Base-by-base conservation (phyloP, 1,140 invertebrate species). In the Ectropis grisescens region DNA sequence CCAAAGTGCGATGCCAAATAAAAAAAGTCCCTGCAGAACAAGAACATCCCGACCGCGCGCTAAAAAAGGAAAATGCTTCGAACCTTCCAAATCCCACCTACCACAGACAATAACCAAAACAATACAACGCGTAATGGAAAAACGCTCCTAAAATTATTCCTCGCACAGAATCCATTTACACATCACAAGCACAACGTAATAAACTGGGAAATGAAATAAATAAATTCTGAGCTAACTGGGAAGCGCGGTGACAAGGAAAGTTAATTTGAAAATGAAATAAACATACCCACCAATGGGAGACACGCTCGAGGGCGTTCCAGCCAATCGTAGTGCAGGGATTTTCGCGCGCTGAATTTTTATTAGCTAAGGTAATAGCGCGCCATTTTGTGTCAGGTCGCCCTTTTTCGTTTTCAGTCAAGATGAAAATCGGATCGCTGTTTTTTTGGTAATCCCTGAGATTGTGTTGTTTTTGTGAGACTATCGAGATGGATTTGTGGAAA, bases 221-320 rank as follows among this genome's bases (percentile, higher is more conserved):
- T 79, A 68, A 68, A 65, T 65, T 76, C 65, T 45, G 47, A 51
- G 51, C 55, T 68, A 76, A 74, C 68, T 58, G 62, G 58, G 45
- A 53, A 66, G 37, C 52, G 58, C 59, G 45, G 49, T 42, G 66
- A 66, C 64, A 71, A 66, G 62, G 75, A 76, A 75, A 80, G 70
- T 80, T 76, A 80, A 80, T 80, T 78, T 78, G 72, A 78, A 80
- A 80, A 80, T 78, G 72, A 68, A 67, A 80, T 76, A 75, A 80
- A 68, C 60, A 69, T 48, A 40, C 25, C 61, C 46, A 49, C 74
- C 74, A 79, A 79, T 79, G 54, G 58, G 39, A 52, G 33, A 45
- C 27, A 44, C 43, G 48, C 62, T 47, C 71, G 42, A 36, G 67
- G 71, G 62, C 60, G 52, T 40, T 48, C 25, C 51, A 47, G 34